Conservation (phyloP, 2,797 vertebrate genomes). For the Glossophaga mutica region DNA sequence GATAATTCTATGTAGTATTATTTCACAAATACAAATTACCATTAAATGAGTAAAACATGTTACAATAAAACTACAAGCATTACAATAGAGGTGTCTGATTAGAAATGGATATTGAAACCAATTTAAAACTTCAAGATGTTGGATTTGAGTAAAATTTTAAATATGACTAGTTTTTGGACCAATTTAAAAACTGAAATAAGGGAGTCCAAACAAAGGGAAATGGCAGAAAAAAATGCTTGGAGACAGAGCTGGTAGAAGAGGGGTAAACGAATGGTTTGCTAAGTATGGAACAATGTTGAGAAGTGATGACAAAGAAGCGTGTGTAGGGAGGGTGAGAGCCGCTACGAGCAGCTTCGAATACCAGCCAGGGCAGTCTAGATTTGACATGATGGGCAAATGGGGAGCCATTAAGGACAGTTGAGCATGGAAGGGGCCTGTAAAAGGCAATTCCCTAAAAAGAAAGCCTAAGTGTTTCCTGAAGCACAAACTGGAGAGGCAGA, state of each 20-base stretch:
- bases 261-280: not conserved
- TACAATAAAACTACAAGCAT: not conserved
- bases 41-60: not conserved
- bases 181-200: not conserved
- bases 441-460: not conserved
- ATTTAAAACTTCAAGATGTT: not conserved
- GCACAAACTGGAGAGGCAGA: not conserved
- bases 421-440: not conserved
- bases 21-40: not conserved
- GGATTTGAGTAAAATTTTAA: not conserved
- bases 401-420: not conserved
- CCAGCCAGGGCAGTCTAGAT: not conserved
- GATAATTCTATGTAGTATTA: not conserved
- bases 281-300: not conserved
- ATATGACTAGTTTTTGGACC: not conserved
- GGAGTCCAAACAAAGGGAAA: not conserved
- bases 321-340: not conserved
- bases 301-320: not conserved
- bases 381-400: not conserved
- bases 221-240: not conserved
- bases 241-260: not conserved
- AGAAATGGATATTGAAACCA: not conserved
- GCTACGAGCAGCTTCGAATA: not conserved
- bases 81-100: not conserved
- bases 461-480: not conserved